These are phyloP conservation scores for Lophura nycthemera DNA, from an alignment of 2,113 vertebrate genomes.

Conservation along the genomic window DNA sequence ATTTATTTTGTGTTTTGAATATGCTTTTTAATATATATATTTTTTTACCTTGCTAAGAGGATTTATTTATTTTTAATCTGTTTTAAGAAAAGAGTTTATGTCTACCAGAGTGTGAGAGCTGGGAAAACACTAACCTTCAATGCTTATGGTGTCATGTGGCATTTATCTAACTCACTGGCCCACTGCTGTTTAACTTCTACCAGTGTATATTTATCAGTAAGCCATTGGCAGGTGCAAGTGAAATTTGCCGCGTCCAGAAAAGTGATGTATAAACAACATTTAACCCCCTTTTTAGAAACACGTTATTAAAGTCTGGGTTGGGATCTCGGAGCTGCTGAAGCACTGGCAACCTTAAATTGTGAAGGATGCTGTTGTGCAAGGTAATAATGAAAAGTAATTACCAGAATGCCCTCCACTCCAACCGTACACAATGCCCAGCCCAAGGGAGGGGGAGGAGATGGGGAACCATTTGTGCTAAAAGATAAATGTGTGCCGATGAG, in stretches of 20 bases:
- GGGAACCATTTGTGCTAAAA: background rate
- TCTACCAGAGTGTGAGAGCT: constrained; percentile 9
- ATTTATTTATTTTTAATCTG: constrained; percentile 42
- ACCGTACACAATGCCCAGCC: background rate
- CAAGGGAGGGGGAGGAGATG: background rate
- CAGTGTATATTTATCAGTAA: constrained; percentile 63
- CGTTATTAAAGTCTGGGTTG: constrained; percentile 21
- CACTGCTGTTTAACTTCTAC: constrained; percentile 67
- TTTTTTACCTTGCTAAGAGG: constrained; percentile 6
- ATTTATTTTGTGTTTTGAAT: constrained; percentile 31
- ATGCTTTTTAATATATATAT: background rate
- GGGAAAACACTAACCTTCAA: constrained; percentile 50
- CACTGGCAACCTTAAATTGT: background rate
- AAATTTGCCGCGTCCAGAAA: constrained; percentile 59
- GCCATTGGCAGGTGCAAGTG: constrained; percentile 63
- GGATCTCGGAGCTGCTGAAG: background rate
- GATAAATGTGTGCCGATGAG: background rate
- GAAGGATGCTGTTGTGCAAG: constrained; percentile 5
- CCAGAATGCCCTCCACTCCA: background rate
- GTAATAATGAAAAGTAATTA: constrained; percentile 40
- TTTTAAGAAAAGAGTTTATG: constrained; percentile 45
- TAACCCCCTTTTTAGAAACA: constrained; percentile 9
- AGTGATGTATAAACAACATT: constrained; percentile 34
- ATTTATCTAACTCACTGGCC: constrained; percentile 69
- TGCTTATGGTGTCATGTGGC: constrained; percentile 46